A percentile compares a stretch with the other conserved stretches of the same genome.
Evolutionary conservation across 2,113 vertebrate species (phyloP).

Genomic region (Hypocryptadius cinnamomeus): DNA sequence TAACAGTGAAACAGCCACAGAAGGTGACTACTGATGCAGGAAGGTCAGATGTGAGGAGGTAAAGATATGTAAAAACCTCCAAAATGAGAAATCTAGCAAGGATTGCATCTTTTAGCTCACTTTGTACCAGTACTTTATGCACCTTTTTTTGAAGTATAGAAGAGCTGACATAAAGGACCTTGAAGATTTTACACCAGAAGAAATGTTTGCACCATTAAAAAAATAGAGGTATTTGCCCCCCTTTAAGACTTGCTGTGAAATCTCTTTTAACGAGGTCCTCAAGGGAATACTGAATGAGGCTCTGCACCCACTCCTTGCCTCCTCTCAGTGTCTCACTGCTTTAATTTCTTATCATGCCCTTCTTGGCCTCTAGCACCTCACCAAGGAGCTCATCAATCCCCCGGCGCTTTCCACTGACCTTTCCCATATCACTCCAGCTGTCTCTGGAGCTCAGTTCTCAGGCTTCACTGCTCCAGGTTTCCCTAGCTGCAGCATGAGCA

Average conservation of each 20-base stretch:
- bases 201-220: neutral
- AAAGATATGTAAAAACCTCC: neutral
- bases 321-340: neutral
- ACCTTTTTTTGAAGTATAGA: neutral
- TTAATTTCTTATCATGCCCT: neutral
- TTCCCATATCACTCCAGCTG: neutral
- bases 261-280: neutral
- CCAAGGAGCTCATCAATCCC: neutral
- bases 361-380: neutral
- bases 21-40: neutral
- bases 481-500: neutral
- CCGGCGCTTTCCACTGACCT: neutral
- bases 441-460: conserved; percentile 10
- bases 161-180: neutral
- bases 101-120: neutral
- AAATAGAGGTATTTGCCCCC: neutral
- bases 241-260: neutral
- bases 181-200: neutral
- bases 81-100: neutral
- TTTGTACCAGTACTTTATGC: neutral
- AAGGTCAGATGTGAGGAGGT: neutral
- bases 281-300: neutral
- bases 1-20: neutral
- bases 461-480: neutral
- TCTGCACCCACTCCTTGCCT: neutral